phyloP scores from a whole-genome alignment of 2,797 vertebrate genomes.

The Phoebastria nigripes region DNA sequence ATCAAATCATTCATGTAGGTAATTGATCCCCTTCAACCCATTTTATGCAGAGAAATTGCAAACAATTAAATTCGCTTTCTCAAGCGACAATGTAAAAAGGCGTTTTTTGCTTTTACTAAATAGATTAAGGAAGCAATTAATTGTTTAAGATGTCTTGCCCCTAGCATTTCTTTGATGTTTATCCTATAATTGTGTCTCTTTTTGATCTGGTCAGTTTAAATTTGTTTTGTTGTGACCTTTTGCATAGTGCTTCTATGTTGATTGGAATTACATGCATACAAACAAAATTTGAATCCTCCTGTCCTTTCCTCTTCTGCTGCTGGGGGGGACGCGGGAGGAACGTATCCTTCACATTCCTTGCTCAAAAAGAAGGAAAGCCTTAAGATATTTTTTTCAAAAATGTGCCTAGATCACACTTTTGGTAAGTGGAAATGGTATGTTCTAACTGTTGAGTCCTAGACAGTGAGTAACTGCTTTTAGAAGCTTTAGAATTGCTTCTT shows the following conservation, averaged over 20 bases:
- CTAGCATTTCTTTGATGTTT: not conserved
- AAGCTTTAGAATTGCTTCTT: not conserved
- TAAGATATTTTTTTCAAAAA: not conserved
- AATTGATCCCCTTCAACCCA: not conserved
- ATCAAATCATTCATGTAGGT: not conserved
- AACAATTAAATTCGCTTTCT: not conserved
- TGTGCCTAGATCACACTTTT: not conserved
- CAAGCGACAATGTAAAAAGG: not conserved
- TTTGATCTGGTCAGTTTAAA: not conserved
- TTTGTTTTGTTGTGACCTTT: conserved; percentile 11
- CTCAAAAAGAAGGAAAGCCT: not conserved
- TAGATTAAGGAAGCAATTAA: conserved; percentile 20
- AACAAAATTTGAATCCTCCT: not conserved
- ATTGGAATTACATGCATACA: not conserved
- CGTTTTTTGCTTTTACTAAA: not conserved
- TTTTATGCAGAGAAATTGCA: not conserved
- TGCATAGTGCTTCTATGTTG: not conserved
- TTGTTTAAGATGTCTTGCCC: not conserved
- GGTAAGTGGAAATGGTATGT: not conserved
- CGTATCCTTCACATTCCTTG: not conserved
- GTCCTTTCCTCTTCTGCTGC: not conserved
- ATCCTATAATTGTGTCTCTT: not conserved
- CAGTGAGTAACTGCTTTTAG: not conserved
- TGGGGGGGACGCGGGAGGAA: no score
- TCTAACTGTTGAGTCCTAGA: not conserved